Evolutionary conservation across 1,140 invertebrate species (phyloP).

Genomic region (Procambarus clarkii): DNA sequence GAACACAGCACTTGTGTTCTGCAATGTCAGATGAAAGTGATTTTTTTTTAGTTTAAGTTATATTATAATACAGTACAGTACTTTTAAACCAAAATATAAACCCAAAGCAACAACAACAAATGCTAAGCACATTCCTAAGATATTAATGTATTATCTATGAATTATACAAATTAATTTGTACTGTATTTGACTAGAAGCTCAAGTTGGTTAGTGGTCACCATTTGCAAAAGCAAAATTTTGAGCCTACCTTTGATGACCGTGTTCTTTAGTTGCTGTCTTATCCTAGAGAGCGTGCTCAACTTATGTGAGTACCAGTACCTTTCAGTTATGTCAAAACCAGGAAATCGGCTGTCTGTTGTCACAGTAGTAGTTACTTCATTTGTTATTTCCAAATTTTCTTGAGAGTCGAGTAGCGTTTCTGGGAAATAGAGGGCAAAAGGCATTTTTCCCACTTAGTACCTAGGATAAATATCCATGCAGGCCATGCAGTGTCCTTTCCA

Average conservation of each 20-base stretch:
- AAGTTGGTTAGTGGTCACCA: not conserved
- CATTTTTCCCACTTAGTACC: not conserved
- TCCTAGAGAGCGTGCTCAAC: not conserved
- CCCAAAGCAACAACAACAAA: too few relatives aligned
- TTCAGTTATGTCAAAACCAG: slow-evolving; percentile 9
- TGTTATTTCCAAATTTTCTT: not conserved
- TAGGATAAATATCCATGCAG: not conserved
- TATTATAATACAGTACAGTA: too few relatives aligned
- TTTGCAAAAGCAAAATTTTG: not conserved
- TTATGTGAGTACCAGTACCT: not conserved
- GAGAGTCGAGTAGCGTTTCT: not conserved
- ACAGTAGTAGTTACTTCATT: not conserved
- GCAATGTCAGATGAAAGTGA: too few relatives aligned
- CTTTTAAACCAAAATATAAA: too few relatives aligned
- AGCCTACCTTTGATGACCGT: not conserved
- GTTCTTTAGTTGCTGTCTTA: not conserved
- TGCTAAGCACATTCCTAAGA: too few relatives aligned
- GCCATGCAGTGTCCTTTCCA: not conserved
- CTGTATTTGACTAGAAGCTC: not conserved
- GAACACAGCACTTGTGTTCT: too few relatives aligned
- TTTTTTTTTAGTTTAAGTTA: too few relatives aligned
- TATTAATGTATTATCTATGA: too few relatives aligned
- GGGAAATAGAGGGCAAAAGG: not conserved
- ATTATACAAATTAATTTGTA: not conserved
- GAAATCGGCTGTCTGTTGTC: not conserved